These are phyloP conservation scores for Brachionus asplanchnoidis DNA, from an alignment of 1,140 invertebrate species.

Conservation along the genomic window DNA sequence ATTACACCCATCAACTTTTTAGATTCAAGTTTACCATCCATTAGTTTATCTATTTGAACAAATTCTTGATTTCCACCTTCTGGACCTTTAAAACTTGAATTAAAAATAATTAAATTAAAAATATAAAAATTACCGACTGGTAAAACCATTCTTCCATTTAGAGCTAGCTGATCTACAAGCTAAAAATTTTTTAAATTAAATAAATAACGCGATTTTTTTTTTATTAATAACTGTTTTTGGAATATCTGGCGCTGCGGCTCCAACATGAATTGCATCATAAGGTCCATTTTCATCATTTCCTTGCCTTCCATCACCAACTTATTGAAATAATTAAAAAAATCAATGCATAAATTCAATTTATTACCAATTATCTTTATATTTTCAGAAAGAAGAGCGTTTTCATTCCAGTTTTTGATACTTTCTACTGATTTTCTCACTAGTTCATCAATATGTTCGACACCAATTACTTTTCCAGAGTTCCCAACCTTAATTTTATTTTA, in stretches of 20 bases:
- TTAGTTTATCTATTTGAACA: constrained; percentile 71
- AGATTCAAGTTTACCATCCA: constrained; percentile 71
- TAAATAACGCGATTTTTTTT: no score
- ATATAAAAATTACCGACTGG: constrained; percentile 67
- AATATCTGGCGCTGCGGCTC: constrained; percentile 74
- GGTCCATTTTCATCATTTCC: constrained; percentile 70
- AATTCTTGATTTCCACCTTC: constrained; percentile 57
- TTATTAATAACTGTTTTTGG: constrained; percentile 65
- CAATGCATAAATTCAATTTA: not conserved
- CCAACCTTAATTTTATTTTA: constrained; percentile 60
- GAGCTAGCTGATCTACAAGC: constrained; percentile 68
- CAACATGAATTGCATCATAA: constrained; percentile 88
- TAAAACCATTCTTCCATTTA: constrained; percentile 81
- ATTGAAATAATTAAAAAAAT: not conserved
- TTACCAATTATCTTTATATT: constrained; percentile 24
- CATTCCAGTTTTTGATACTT: constrained; percentile 73
- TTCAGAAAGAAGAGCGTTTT: constrained; percentile 50
- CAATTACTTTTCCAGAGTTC: constrained; percentile 69
- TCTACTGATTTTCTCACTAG: constrained; percentile 69
- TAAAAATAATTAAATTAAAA: not conserved
- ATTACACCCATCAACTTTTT: constrained; percentile 86
- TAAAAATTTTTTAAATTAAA: constrained; percentile 46
- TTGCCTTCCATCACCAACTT: constrained; percentile 74
- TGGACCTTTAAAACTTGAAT: constrained; percentile 49
- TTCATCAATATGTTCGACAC: constrained; percentile 86